Evolutionary conservation across 37 sponge, comb jelly and placozoan species (phyloP).

Genomic region (Oopsacas minuta): DNA sequence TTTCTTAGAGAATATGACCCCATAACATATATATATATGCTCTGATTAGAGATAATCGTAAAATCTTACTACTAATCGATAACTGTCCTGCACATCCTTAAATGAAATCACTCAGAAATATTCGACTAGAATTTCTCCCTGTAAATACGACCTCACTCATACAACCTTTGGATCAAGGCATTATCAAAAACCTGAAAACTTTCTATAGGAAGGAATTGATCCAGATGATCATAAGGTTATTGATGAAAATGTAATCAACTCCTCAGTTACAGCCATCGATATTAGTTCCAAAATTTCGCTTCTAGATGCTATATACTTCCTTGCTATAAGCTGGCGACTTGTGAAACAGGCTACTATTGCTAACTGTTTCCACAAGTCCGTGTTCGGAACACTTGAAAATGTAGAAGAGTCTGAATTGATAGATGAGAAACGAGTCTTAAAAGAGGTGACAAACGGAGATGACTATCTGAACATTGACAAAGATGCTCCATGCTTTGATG

Average conservation of each 20-base stretch:
- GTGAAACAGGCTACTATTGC: neutral
- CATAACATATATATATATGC: neutral
- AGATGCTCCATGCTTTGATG: neutral
- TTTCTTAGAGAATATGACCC: conserved; percentile 10
- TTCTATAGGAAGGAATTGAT: conserved; percentile 24
- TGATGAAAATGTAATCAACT: neutral
- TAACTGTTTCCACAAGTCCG: conserved; percentile 12
- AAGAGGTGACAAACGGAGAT: neutral
- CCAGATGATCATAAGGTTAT: neutral
- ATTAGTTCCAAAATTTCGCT: conserved; percentile 14
- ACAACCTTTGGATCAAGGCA: conserved; percentile 25
- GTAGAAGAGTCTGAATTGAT: neutral
- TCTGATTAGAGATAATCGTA: conserved; percentile 15
- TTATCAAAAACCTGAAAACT: conserved; percentile 17
- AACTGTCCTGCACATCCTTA: conserved; percentile 25
- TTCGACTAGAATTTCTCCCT: conserved; percentile 11
- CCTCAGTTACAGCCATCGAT: neutral
- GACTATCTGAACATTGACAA: neutral
- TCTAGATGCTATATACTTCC: neutral
- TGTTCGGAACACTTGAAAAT: neutral
- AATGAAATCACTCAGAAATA: conserved; percentile 1
- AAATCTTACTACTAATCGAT: conserved; percentile 18
- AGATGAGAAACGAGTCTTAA: neutral
- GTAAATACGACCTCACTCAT: neutral
- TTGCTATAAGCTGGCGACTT: neutral